Percentiles rank a stretch among this genome's conserved stretches.
Conservation (phyloP, 92 coral and sea anemone genomes). For the Paragorgia papillata region DNA sequence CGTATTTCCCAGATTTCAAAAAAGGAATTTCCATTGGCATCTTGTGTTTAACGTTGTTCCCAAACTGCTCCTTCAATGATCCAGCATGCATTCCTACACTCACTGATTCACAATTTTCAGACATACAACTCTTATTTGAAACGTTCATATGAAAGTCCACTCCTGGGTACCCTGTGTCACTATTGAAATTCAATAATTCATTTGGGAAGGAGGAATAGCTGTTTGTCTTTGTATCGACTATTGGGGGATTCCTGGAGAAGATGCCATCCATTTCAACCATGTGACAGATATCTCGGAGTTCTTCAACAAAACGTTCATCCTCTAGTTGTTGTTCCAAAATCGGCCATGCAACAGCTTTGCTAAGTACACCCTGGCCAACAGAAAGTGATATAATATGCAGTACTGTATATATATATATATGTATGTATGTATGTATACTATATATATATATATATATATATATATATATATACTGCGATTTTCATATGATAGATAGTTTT, state of each 20-base stretch:
- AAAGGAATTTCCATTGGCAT: slow-evolving; percentile 65
- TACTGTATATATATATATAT: background rate
- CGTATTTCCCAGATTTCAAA: background rate
- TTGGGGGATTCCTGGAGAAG: slow-evolving; percentile 27
- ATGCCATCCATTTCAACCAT: slow-evolving; percentile 43
- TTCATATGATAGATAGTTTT: too few species aligned
- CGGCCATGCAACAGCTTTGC: slow-evolving; percentile 81
- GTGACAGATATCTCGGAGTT: slow-evolving; percentile 51
- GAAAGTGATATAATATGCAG: too few species aligned
- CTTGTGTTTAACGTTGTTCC: slow-evolving; percentile 54
- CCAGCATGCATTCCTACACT: slow-evolving; percentile 55
- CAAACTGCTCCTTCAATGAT: slow-evolving; percentile 61
- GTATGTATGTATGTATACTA: background rate
- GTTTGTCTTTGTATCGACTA: background rate
- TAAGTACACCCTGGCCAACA: slow-evolving; percentile 83
- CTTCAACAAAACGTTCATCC: slow-evolving; percentile 64
- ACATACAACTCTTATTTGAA: slow-evolving; percentile 2
- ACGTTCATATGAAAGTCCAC: background rate
- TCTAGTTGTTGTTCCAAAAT: slow-evolving; percentile 74
- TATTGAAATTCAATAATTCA: slow-evolving; percentile 17
- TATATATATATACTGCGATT: too few species aligned
- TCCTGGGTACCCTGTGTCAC: slow-evolving; percentile 7
- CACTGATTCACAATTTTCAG: slow-evolving; percentile 58
- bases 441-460: too few species aligned
- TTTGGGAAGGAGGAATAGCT: slow-evolving; percentile 13